phyloP scores from a whole-genome alignment of 2,797 vertebrate species.

The Alectoris magna region DNA sequence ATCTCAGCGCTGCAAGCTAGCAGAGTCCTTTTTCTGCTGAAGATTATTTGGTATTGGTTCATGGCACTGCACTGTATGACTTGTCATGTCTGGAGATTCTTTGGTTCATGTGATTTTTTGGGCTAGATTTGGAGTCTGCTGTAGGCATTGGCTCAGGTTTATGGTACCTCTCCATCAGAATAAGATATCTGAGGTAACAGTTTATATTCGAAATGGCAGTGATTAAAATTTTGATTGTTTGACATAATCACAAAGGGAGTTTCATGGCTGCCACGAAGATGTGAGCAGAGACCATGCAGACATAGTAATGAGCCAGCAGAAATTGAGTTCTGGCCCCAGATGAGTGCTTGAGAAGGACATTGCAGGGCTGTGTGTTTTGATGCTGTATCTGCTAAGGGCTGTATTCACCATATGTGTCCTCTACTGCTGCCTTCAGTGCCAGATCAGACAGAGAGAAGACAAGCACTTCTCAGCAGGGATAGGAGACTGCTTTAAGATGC shows the following conservation, averaged over 20 bases:
- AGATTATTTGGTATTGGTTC: background rate
- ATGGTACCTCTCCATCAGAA: background rate
- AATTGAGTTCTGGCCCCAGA: background rate
- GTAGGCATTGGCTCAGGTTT: background rate
- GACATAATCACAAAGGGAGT: background rate
- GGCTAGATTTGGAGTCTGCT: background rate
- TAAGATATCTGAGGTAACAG: background rate
- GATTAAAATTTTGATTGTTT: background rate
- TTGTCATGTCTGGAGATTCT: background rate
- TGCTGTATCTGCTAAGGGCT: background rate
- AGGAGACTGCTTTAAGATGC: background rate
- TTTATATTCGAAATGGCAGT: background rate
- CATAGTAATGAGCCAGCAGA: background rate
- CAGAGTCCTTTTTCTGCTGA: background rate
- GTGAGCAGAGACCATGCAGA: background rate
- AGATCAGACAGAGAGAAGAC: background rate
- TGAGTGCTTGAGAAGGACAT: background rate
- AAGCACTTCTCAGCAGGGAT: background rate
- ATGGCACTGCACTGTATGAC: rapidly evolving
- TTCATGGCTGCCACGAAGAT: background rate
- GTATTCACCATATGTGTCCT: background rate
- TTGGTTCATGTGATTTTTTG: background rate
- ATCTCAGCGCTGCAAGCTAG: background rate
- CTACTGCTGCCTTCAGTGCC: background rate
- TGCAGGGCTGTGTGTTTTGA: background rate